Conservation (phyloP, 2,888 invertebrate genomes). For the Lepidochrysops patricia region DNA sequence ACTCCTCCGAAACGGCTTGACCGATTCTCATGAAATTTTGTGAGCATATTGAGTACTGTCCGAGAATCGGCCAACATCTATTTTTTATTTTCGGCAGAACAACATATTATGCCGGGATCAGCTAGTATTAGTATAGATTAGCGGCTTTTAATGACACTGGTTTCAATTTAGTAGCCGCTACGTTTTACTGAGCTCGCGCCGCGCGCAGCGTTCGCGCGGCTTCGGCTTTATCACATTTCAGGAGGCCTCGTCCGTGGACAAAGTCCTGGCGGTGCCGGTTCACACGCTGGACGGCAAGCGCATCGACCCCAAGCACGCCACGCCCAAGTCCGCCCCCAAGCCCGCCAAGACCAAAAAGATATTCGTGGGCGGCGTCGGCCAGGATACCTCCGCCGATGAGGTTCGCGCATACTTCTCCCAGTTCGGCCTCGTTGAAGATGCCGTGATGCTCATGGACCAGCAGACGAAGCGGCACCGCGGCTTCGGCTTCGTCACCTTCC, state of each 20-base stretch:
- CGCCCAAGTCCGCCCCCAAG: slow-evolving; percentile 90
- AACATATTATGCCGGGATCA: too few relatives aligned
- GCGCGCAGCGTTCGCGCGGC: slow-evolving; percentile 91
- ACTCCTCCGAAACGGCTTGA: too few relatives aligned
- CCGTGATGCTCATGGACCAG: slow-evolving; percentile 95
- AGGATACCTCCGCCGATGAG: slow-evolving; percentile 93
- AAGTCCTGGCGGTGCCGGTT: slow-evolving; percentile 91
- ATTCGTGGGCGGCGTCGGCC: slow-evolving; percentile 93
- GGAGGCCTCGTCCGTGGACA: slow-evolving; percentile 91
- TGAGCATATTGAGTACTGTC: not conserved
- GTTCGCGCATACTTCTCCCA: slow-evolving; percentile 92
- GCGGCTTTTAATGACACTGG: not conserved
- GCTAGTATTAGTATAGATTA: too few relatives aligned
- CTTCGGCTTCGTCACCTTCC: slow-evolving; percentile 93
- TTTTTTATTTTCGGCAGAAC: too few relatives aligned
- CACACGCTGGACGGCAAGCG: slow-evolving; percentile 95
- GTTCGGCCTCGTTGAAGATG: slow-evolving; percentile 92
- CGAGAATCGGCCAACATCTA: too few relatives aligned
- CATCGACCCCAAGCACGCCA: slow-evolving; percentile 95
- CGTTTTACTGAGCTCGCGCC: slow-evolving; percentile 38
- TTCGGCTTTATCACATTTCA: slow-evolving; percentile 96
- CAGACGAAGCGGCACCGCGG: slow-evolving; percentile 93
- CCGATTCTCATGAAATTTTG: too few relatives aligned
- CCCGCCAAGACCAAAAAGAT: slow-evolving; percentile 94
- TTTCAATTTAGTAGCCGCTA: not conserved